Evolutionary conservation across 2,797 vertebrate species (phyloP), one percentile per base, ranked within the genome.

Genomic region (Argya squamiceps): DNA sequence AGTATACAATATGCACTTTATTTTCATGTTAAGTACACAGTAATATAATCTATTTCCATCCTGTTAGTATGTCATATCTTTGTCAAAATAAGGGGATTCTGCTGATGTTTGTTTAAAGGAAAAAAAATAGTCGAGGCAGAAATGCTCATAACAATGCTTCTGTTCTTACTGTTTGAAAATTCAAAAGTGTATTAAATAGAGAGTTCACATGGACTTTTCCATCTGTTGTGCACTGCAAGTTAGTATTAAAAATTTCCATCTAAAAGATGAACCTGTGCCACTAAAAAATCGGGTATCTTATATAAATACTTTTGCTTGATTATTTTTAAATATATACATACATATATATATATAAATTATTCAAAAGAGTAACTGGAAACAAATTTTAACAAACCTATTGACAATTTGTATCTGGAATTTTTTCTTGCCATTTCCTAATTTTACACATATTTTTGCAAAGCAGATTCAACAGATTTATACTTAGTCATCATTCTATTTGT

Each of bases 401-500:
- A 76, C 84, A 93, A 59, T 97, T 96, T 95, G 87, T 97, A 93
- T 82, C 67, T 95, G 65, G 46, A 89, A 49, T 92, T 96, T 90
- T 89, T 95, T 96, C 94, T 89, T 93, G 89, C 87, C 87, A 93
- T 67, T 96, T 97, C 94, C 89, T 96, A 89, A 82, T 97, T 97
- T 97, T 93, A 94, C 92, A 93, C 65, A 91, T 95, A 87, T 95
- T 96, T 97, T 94, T 96, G 89, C 94, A 94, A 97, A 94, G 71
- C 88, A 84, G 70, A 96, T 94, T 97, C 88, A 90, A 85, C 90
- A 97, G 89, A 92, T 96, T 97, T 97, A 91, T 97, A 96, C 94
- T 95, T 94, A 94, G 85, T 91, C 91, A 95, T 92, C 91, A 74
- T 96, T 95, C 91, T 96, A 97, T 97, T 94, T 97, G 75, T 97